Evolutionary conservation across 2,113 vertebrate genomes (phyloP).

Genomic region (Cochlearius cochlearius): DNA sequence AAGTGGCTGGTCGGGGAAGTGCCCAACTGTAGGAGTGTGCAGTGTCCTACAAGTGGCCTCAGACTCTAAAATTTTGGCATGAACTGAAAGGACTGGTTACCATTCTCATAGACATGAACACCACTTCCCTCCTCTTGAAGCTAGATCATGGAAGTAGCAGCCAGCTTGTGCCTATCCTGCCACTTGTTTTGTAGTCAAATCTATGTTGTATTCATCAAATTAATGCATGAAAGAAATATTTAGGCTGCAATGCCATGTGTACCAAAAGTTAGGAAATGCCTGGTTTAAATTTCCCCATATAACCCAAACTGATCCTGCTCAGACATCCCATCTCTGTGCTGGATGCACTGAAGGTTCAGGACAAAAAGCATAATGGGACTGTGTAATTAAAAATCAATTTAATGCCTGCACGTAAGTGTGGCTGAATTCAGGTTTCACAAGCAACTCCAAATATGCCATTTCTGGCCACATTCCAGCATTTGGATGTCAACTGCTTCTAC

Average conservation of each 20-base stretch:
- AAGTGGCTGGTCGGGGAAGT: not conserved
- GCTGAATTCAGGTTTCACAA: not conserved
- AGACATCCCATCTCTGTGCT: not conserved
- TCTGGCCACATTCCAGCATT: not conserved
- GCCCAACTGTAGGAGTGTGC: not conserved
- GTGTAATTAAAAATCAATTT: not conserved
- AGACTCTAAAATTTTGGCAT: not conserved
- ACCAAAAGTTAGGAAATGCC: not conserved
- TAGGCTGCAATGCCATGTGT: not conserved
- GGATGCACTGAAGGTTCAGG: not conserved
- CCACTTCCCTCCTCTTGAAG: not conserved
- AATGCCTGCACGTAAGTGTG: not conserved
- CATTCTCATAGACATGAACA: fast-evolving
- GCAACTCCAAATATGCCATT: not conserved
- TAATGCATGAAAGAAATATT: not conserved
- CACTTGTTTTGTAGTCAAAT: not conserved
- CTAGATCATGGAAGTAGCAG: not conserved
- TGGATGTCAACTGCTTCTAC: not conserved
- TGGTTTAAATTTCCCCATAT: not conserved
- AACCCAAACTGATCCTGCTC: not conserved
- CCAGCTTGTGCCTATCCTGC: not conserved
- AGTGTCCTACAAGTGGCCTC: not conserved
- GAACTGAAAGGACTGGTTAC: not conserved
- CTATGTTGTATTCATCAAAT: not conserved
- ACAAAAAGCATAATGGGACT: not conserved